phyloP scores from a whole-genome alignment of 1,140 invertebrate genomes.

The Brachystomella parvula region DNA sequence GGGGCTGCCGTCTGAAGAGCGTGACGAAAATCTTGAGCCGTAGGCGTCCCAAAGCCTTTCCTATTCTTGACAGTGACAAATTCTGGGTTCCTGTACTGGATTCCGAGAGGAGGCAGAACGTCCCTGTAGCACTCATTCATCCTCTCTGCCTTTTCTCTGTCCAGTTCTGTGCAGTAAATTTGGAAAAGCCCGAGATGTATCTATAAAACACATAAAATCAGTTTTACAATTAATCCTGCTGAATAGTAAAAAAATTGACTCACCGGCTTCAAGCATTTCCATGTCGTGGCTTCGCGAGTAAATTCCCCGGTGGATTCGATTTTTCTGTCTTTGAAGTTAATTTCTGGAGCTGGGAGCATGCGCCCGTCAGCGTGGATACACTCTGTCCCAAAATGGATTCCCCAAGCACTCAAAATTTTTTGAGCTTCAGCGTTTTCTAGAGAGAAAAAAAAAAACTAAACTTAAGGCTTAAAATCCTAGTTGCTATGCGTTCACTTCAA shows the following conservation, averaged over 20 bases:
- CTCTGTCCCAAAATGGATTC: conserved; percentile 57
- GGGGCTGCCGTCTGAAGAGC: background rate
- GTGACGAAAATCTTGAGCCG: background rate
- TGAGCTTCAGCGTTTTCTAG: background rate
- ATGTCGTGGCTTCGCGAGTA: background rate
- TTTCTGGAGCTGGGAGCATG: conserved; percentile 57
- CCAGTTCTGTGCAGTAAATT: background rate
- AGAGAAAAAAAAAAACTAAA: background rate
- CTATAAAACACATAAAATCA: background rate
- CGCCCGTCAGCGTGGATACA: conserved; percentile 56
- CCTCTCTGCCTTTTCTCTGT: background rate
- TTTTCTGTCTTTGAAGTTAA: conserved; percentile 48
- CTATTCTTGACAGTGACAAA: background rate
- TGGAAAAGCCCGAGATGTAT: background rate
- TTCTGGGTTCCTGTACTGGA: background rate
- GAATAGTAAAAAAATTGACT: background rate
- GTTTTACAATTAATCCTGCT: background rate
- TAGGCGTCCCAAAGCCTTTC: background rate
- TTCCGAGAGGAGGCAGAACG: background rate
- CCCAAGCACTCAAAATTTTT: conserved; percentile 68
- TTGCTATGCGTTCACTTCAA: too few relatives aligned
- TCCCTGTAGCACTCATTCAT: background rate
- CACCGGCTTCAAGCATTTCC: background rate
- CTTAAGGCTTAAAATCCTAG: too few relatives aligned
- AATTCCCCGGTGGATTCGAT: background rate